Percentiles rank a stretch among this genome's conserved stretches.
phyloP scores from a whole-genome alignment of 2,113 vertebrate genomes.

The Oreotrochilus melanogaster region DNA sequence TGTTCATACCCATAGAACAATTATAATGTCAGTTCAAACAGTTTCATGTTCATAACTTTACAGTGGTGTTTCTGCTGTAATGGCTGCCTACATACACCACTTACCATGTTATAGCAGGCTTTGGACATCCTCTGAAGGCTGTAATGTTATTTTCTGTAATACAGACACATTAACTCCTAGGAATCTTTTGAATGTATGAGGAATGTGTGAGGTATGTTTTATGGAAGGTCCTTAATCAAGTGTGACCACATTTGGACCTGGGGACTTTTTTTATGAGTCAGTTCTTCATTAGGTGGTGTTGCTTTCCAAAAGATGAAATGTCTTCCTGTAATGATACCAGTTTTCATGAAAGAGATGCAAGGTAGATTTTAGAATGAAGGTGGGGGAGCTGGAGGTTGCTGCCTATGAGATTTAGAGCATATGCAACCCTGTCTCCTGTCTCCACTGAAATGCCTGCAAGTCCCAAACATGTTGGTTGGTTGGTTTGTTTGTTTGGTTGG shows the following conservation, averaged over 20 bases:
- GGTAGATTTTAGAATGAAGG: neutral
- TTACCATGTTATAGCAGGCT: neutral
- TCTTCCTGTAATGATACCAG: neutral
- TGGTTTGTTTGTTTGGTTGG: too few species aligned
- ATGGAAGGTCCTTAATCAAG: neutral
- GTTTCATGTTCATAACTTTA: neutral
- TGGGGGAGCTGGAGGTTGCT: neutral
- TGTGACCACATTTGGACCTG: neutral
- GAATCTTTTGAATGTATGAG: neutral
- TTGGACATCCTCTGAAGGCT: neutral
- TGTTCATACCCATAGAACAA: neutral
- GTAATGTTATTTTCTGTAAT: neutral
- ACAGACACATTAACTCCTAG: neutral
- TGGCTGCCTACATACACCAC: neutral
- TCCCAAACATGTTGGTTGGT: neutral
- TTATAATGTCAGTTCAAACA: neutral
- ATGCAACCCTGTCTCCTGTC: neutral
- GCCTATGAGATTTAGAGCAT: neutral
- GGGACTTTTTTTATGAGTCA: neutral
- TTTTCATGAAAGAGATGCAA: neutral
- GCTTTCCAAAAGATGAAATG: neutral
- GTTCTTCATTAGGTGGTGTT: neutral
- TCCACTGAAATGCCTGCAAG: neutral
- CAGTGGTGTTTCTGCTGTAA: neutral
- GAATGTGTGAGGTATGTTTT: neutral